These are phyloP conservation scores for Spinibarbus caldwelli DNA, from an alignment of 2,797 vertebrate genomes.

Conservation along the genomic window DNA sequence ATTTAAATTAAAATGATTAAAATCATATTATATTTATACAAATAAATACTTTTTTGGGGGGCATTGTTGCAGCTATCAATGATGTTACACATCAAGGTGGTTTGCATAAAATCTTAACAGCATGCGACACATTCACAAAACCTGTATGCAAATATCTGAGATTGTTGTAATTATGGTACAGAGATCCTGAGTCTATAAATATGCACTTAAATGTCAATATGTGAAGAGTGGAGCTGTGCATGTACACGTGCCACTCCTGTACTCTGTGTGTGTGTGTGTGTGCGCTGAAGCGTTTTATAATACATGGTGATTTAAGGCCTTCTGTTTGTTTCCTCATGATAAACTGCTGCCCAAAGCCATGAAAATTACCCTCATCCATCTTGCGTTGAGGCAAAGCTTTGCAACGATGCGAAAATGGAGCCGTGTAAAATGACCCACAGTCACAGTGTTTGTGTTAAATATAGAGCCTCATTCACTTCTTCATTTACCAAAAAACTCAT, in stretches of 20 bases:
- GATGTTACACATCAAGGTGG: not conserved
- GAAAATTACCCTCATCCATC: constrained; percentile 87
- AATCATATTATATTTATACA: not conserved
- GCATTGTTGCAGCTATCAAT: not conserved
- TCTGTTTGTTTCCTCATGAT: constrained; percentile 77
- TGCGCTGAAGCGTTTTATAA: constrained; percentile 56
- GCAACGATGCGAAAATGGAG: constrained; percentile 58
- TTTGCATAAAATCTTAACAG: not conserved
- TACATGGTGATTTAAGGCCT: constrained; percentile 71
- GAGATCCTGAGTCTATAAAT: too few relatives aligned
- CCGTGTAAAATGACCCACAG: constrained; percentile 47
- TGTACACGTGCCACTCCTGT: constrained; percentile 35
- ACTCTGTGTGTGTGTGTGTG: constrained; percentile 17
- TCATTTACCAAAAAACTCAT: constrained; percentile 44
- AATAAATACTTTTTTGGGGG: not conserved
- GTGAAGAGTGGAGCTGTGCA: constrained; percentile 21
- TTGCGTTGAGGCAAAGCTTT: constrained; percentile 64
- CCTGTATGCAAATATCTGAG: not conserved
- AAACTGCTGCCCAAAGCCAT: constrained; percentile 75
- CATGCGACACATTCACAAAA: not conserved
- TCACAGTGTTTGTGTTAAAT: constrained; percentile 33
- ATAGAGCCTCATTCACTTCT: constrained; percentile 37
- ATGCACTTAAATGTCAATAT: constrained; percentile 9
- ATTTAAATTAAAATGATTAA: not conserved
- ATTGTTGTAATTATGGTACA: not conserved